Percentiles rank a stretch among this genome's conserved stretches.
These are phyloP conservation scores for Temnothorax longispinosus DNA, from an alignment of 1,140 invertebrate species.

Conservation along the genomic window DNA sequence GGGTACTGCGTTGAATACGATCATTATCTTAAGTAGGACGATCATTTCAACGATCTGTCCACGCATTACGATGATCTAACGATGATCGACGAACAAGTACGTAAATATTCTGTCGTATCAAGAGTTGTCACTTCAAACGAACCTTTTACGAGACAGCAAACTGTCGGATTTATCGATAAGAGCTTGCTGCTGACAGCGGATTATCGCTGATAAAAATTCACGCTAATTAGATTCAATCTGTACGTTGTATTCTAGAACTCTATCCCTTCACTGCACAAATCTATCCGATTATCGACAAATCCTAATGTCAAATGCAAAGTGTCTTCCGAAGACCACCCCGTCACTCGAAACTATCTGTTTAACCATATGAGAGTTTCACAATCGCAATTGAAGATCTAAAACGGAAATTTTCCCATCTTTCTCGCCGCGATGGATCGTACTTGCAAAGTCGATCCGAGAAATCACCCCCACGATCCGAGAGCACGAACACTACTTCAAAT, in stretches of 20 bases:
- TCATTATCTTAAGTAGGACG: conserved; percentile 15
- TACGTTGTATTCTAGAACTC: background rate
- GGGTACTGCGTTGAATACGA: background rate
- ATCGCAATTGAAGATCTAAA: background rate
- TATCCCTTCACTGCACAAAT: background rate
- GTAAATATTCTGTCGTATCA: background rate
- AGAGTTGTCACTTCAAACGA: background rate
- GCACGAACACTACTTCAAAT: background rate
- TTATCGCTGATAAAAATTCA: background rate
- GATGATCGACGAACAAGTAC: conserved; percentile 13
- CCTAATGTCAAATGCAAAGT: background rate
- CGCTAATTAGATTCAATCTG: conserved; percentile 29
- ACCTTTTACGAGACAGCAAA: background rate
- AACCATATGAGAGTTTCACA: background rate
- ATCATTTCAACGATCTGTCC: conserved; percentile 3
- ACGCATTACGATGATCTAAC: background rate
- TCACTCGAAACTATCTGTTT: background rate
- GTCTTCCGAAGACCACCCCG: background rate
- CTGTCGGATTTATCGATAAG: conserved; percentile 16
- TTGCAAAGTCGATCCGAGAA: background rate
- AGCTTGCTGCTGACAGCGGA: background rate
- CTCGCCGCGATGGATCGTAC: background rate
- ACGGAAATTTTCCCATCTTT: background rate
- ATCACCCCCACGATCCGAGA: background rate
- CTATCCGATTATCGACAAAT: conserved; percentile 15